Evolutionary conservation across 2,888 invertebrate species (phyloP), one percentile per base, ranked within the genome.

Genomic region (Palloptera scutellata): DNA sequence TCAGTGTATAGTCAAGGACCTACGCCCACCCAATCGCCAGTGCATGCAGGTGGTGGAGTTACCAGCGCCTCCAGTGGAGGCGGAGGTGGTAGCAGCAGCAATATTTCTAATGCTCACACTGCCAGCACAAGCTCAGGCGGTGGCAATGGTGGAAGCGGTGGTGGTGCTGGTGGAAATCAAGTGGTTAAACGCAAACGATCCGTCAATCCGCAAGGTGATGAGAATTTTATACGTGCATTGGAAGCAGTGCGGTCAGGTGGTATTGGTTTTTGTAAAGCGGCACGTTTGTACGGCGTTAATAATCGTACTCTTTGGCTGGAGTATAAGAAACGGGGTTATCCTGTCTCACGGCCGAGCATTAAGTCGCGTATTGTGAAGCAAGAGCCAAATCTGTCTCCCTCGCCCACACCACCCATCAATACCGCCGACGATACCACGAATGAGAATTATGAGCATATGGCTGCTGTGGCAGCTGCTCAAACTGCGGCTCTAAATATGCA

Each of bases 191-290:
- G 92, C 52, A 91, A 92, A 77, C 88, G 93, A 69, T 89, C 91
- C 63, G 89, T 90, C 63, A 93, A 94, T 84, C 93, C 93, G 0
- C 94, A 93, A 82, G 90, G 91, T 1, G 93, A 92, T 77, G 93
- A 93, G 79, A 93, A 93, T 81, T 94, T 94, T 84, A 91, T 92
- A 73, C 87, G 91, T 45, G 94, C 94, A 0, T 85, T 94, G 61
- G 93, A 94, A 79, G 94, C 93, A 0, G 94, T 94, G 0, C 88
- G 93, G 70, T 91, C 90, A 78, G 94, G 94, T 20, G 92, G 93
- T 51, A 92, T 94, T 74, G 94, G 94, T 1, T 94, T 94, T 84
- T 94, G 94, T 84, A 93, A 93, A 79, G 94, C 94, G 10, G 94
- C 94, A 0, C 87, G 92, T 62, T 89, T 93, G 86, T 94, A 92